Percentiles rank a stretch among this genome's conserved stretches.
phyloP scores from a whole-genome alignment of 1,140 invertebrate species.

The Tribolium castaneum region DNA sequence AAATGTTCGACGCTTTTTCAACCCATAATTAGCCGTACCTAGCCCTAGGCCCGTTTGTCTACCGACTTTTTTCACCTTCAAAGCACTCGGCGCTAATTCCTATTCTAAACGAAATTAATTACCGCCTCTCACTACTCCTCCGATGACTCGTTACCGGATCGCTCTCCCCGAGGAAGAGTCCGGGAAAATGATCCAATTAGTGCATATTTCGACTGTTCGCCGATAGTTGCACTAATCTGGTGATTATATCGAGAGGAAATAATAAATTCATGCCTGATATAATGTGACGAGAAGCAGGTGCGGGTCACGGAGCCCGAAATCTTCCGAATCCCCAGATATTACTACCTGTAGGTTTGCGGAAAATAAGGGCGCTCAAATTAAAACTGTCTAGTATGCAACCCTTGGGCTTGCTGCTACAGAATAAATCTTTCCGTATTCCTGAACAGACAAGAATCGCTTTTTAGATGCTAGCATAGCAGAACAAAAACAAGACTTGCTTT shows the following conservation, averaged over 20 bases:
- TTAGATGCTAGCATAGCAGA: neutral
- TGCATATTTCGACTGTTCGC: neutral
- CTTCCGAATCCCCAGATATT: constrained; percentile 21
- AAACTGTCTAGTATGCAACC: constrained; percentile 33
- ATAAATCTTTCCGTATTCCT: constrained; percentile 12
- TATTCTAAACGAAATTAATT: constrained; percentile 26
- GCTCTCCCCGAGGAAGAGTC: neutral
- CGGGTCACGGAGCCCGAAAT: constrained; percentile 10
- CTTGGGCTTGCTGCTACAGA: constrained; percentile 8
- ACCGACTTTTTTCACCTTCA: neutral
- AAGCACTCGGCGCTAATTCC: neutral
- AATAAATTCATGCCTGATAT: constrained; percentile 8
- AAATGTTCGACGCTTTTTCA: constrained; percentile 26
- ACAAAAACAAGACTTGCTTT: neutral
- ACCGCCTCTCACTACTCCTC: neutral
- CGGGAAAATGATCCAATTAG: neutral
- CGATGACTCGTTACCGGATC: neutral
- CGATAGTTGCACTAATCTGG: neutral
- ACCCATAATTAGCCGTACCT: constrained; percentile 29
- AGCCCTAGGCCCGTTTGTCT: constrained; percentile 23
- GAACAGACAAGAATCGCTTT: constrained; percentile 14
- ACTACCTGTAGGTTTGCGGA: constrained; percentile 22
- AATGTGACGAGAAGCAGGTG: constrained; percentile 26
- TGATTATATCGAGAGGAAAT: neutral
- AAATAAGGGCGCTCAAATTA: constrained; percentile 28